A percentile compares a stretch with the other conserved stretches of the same genome.
These are phyloP conservation scores for Dendrolimus punctatus DNA, from an alignment of 1,140 invertebrate species.

Conservation along the genomic window DNA sequence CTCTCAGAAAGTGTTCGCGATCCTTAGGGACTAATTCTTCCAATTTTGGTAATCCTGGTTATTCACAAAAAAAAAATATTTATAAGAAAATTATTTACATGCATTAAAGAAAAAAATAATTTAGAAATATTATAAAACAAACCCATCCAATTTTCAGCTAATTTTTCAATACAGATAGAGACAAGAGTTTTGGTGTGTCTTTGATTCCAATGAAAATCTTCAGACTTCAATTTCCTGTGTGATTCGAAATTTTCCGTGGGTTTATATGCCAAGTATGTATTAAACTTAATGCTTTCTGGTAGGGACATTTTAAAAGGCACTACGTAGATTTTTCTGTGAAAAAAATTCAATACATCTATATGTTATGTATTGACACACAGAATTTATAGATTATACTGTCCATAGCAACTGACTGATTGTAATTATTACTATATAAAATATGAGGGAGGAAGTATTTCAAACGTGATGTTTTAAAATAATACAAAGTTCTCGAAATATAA, in stretches of 20 bases:
- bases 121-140: conserved; percentile 11
- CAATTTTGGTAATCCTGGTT: conserved; percentile 41
- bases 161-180: conserved; percentile 52
- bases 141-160: conserved; percentile 62
- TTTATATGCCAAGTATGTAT: conserved; percentile 53
- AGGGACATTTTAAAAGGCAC: conserved; percentile 33
- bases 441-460: too few relatives aligned
- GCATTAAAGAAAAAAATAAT: conserved; percentile 3
- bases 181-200: conserved; percentile 50
- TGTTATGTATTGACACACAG: too few relatives aligned
- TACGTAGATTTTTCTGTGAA: background rate
- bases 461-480: too few relatives aligned
- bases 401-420: too few relatives aligned
- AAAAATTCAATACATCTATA: too few relatives aligned
- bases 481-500: too few relatives aligned
- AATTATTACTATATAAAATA: too few relatives aligned
- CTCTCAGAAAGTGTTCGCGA: conserved; percentile 57
- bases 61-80: conserved; percentile 8
- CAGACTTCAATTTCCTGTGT: conserved; percentile 41
- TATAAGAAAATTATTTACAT: conserved; percentile 2
- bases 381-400: too few relatives aligned
- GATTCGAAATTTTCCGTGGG: conserved; percentile 28
- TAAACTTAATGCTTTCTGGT: conserved; percentile 38
- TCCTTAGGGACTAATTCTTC: conserved; percentile 55
- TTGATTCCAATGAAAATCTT: conserved; percentile 57